phyloP scores from a whole-genome alignment of 2,888 invertebrate species.

The Chrysolina americana region DNA sequence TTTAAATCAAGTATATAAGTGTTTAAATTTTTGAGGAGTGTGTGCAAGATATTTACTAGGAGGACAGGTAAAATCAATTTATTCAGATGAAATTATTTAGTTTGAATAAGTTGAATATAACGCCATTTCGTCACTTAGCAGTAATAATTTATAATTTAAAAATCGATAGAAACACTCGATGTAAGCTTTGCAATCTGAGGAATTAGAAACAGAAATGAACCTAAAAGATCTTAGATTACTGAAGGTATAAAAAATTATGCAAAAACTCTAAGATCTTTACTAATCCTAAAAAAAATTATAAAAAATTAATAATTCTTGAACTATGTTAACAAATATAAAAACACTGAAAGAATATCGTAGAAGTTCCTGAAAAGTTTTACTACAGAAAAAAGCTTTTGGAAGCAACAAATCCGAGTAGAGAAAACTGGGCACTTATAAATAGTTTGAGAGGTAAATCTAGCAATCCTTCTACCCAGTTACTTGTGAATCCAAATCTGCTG shows the following conservation, averaged over 20 bases:
- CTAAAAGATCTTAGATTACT: conserved; percentile 24
- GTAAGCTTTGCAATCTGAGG: conserved; percentile 1
- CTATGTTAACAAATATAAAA: conserved; percentile 7
- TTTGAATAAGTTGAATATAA: too few relatives aligned
- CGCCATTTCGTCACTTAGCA: too few relatives aligned
- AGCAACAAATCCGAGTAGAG: conserved; percentile 13
- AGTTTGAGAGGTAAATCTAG: conserved; percentile 8
- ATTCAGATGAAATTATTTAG: too few relatives aligned
- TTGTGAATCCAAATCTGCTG: conserved; percentile 4
- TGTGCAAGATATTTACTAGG: too few relatives aligned
- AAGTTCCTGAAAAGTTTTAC: conserved; percentile 2
- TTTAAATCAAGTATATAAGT: too few relatives aligned
- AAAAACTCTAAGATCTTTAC: conserved; percentile 20
- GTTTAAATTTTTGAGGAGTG: too few relatives aligned
- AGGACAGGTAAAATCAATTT: too few relatives aligned
- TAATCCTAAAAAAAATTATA: conserved; percentile 6
- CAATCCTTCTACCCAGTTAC: conserved; percentile 5
- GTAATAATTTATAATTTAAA: too few relatives aligned
- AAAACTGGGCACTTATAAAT: conserved; percentile 16
- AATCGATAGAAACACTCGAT: background rate
- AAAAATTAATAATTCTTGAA: conserved; percentile 1
- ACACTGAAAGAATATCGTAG: conserved; percentile 16
- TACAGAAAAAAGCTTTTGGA: conserved; percentile 3
- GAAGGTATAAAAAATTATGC: conserved; percentile 26
- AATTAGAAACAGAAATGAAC: conserved; percentile 11